Percentiles rank a stretch among this genome's conserved stretches.
These are phyloP conservation scores for Lutjanus argentimaculatus DNA, from an alignment of 2,797 vertebrate genomes.

Conservation along the genomic window DNA sequence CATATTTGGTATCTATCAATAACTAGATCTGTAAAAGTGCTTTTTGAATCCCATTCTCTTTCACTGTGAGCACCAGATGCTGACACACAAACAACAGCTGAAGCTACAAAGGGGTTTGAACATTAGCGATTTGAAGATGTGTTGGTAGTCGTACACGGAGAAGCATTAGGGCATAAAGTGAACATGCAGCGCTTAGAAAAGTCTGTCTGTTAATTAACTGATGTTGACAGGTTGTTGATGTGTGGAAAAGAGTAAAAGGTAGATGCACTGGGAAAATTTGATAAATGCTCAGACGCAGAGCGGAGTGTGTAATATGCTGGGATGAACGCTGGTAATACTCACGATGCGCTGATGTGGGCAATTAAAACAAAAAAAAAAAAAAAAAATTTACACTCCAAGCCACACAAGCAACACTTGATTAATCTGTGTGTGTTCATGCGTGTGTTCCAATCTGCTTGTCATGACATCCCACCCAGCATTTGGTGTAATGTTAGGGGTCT, in stretches of 20 bases:
- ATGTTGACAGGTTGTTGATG: conserved; percentile 38
- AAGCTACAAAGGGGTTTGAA: conserved; percentile 29
- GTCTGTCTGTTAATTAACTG: conserved; percentile 33
- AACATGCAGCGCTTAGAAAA: conserved; percentile 18
- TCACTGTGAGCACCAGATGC: conserved; percentile 39
- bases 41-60: conserved; percentile 25
- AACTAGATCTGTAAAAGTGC: conserved; percentile 22
- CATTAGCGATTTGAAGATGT: conserved; percentile 23
- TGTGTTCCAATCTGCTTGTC: conserved; percentile 26
- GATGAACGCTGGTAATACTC: neutral
- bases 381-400: neutral
- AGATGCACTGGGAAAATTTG: neutral
- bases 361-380: conserved; percentile 26
- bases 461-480: conserved; percentile 28
- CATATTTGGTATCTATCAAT: conserved; percentile 27
- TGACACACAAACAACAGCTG: conserved; percentile 53
- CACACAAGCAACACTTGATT: conserved; percentile 3
- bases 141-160: conserved; percentile 14
- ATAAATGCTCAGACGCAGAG: conserved; percentile 6
- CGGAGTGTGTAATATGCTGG: neutral
- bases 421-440: conserved; percentile 18
- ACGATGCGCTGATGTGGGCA: conserved; percentile 18
- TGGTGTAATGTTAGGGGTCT: conserved; percentile 40
- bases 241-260: conserved; percentile 26
- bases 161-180: conserved; percentile 29